Percentiles rank a stretch among this genome's conserved stretches.
Conservation (phyloP, 2,888 invertebrate species). For the Coremacera marginata region DNA sequence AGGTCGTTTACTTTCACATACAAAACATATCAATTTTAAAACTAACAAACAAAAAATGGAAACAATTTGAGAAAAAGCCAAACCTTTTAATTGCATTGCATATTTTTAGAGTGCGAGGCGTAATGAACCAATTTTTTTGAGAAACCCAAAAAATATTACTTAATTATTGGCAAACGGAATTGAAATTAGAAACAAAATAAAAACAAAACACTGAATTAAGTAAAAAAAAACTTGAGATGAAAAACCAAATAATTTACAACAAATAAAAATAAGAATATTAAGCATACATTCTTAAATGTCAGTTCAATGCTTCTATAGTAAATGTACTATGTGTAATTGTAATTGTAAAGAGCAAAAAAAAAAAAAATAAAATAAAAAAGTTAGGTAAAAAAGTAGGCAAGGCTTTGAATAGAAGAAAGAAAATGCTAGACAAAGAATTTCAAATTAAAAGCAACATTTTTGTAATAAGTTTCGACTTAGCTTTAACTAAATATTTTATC, state of each 20-base stretch:
- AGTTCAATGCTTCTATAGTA: slow-evolving; percentile 21
- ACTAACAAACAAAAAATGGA: too few species aligned
- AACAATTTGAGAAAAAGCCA: not conserved
- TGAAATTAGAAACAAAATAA: slow-evolving; percentile 36
- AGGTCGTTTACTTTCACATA: not conserved
- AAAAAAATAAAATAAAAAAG: not conserved
- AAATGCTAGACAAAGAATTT: not conserved
- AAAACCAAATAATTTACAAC: not conserved
- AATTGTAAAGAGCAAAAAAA: not conserved
- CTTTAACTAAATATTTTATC: not conserved
- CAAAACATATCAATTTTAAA: not conserved
- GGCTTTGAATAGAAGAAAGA: not conserved
- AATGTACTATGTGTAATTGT: slow-evolving; percentile 31
- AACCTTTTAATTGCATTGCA: not conserved
- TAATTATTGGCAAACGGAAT: slow-evolving; percentile 38
- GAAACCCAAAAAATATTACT: not conserved
- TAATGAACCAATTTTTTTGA: slow-evolving; percentile 36
- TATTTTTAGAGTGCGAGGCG: slow-evolving; percentile 9
- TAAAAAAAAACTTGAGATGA: not conserved
- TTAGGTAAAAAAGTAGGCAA: not conserved
- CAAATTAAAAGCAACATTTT: not conserved
- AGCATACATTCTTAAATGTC: slow-evolving; percentile 8
- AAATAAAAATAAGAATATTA: slow-evolving; percentile 1
- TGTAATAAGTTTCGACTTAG: not conserved
- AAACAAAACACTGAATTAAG: slow-evolving; percentile 53